Conservation (phyloP, 2,113 vertebrate genomes). For the Xiphophorus couchianus region DNA sequence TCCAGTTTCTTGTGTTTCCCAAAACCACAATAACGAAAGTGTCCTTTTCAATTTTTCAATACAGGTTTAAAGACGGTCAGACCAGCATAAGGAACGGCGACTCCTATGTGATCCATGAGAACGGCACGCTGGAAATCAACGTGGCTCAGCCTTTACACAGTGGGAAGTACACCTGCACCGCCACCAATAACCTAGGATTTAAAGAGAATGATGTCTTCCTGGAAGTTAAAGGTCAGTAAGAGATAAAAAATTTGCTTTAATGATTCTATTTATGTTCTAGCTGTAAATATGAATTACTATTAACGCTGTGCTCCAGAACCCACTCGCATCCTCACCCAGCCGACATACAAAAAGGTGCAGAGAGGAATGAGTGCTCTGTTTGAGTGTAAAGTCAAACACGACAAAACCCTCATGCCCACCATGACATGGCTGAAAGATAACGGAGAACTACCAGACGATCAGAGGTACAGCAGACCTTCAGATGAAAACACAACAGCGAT, state of each 20-base stretch:
- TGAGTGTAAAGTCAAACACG: conserved; percentile 93
- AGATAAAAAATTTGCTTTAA: background rate
- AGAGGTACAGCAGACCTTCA: conserved; percentile 76
- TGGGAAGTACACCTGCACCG: conserved; percentile 93
- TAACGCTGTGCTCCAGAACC: conserved; percentile 79
- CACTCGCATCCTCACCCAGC: conserved; percentile 92
- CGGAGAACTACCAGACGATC: conserved; percentile 84
- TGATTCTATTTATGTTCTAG: background rate
- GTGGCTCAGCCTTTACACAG: conserved; percentile 86
- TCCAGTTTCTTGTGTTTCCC: background rate
- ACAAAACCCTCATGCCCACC: conserved; percentile 83
- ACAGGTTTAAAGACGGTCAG: conserved; percentile 92
- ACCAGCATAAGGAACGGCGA: conserved; percentile 84
- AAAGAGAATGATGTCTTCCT: conserved; percentile 89
- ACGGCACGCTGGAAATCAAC: conserved; percentile 91
- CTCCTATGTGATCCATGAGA: conserved; percentile 87
- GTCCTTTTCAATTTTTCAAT: background rate
- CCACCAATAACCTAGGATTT: conserved; percentile 89
- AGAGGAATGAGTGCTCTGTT: conserved; percentile 85
- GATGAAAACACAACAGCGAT: background rate
- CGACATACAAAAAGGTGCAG: conserved; percentile 89
- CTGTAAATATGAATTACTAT: background rate
- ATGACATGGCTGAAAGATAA: conserved; percentile 91
- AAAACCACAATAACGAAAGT: too few species aligned
- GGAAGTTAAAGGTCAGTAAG: conserved; percentile 93